phyloP scores from a whole-genome alignment of 1,140 invertebrate species.

The Mya arenaria region DNA sequence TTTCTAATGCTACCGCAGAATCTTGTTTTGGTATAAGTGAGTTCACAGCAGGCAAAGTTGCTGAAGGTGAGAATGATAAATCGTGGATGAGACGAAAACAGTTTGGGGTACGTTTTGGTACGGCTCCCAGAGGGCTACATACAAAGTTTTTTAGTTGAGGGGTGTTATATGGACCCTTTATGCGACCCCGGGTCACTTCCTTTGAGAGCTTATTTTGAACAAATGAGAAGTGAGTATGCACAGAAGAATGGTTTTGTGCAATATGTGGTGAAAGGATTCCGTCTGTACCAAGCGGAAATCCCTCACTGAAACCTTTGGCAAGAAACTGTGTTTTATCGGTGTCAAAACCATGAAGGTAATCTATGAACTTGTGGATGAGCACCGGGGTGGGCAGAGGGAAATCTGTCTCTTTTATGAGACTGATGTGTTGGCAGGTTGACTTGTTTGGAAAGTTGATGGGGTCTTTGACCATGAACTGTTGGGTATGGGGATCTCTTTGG shows the following conservation, averaged over 20 bases:
- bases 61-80: not conserved
- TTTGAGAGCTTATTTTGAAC: not conserved
- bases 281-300: not conserved
- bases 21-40: not conserved
- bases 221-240: not conserved
- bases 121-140: not conserved
- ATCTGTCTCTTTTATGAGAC: not conserved
- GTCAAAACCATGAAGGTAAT: not conserved
- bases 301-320: not conserved
- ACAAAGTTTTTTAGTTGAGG: not conserved
- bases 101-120: not conserved
- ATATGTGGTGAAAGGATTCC: not conserved
- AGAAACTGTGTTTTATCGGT: not conserved
- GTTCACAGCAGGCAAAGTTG: not conserved
- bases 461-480: not conserved
- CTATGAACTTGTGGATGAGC: not conserved
- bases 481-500: not conserved
- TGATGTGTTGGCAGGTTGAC: not conserved
- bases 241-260: not conserved
- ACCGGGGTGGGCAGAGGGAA: not conserved
- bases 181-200: not conserved
- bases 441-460: not conserved
- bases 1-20: not conserved
- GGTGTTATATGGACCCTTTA: not conserved
- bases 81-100: conserved; percentile 18